phyloP scores from a whole-genome alignment of 2,888 invertebrate genomes.

The Belgica antarctica region DNA sequence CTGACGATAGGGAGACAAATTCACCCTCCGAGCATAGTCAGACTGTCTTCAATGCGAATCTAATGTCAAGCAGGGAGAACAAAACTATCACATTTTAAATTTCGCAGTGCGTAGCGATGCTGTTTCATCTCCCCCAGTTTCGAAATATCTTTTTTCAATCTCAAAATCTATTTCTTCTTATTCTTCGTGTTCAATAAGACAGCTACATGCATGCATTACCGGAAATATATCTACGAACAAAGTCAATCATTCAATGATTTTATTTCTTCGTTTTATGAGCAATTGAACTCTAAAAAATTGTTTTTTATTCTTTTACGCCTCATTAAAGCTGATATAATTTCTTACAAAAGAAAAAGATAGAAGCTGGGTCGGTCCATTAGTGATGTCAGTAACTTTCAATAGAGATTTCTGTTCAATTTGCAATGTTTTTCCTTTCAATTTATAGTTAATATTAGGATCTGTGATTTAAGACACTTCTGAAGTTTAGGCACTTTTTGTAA shows the following conservation, averaged over 20 bases:
- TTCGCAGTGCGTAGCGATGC: background rate
- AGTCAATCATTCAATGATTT: slow-evolving; percentile 44
- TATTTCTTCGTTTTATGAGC: slow-evolving; percentile 42
- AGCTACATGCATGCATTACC: background rate
- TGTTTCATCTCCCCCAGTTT: background rate
- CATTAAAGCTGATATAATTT: slow-evolving; percentile 31
- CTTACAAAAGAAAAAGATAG: no score
- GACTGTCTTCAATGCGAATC: background rate
- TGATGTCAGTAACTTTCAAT: no score
- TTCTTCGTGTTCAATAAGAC: no score
- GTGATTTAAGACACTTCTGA: no score
- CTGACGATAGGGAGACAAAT: background rate
- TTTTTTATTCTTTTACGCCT: slow-evolving; percentile 34
- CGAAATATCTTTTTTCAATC: no score
- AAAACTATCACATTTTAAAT: background rate
- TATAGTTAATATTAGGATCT: no score
- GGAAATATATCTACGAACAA: slow-evolving; percentile 22
- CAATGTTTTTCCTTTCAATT: no score
- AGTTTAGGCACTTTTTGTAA: no score
- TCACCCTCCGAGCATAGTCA: background rate
- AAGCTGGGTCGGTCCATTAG: no score
- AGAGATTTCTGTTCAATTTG: no score
- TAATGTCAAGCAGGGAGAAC: background rate
- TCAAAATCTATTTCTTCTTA: no score
- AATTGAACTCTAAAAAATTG: slow-evolving; percentile 39